Conservation (phyloP, 2,797 vertebrate species). For the Vultur gryphus region DNA sequence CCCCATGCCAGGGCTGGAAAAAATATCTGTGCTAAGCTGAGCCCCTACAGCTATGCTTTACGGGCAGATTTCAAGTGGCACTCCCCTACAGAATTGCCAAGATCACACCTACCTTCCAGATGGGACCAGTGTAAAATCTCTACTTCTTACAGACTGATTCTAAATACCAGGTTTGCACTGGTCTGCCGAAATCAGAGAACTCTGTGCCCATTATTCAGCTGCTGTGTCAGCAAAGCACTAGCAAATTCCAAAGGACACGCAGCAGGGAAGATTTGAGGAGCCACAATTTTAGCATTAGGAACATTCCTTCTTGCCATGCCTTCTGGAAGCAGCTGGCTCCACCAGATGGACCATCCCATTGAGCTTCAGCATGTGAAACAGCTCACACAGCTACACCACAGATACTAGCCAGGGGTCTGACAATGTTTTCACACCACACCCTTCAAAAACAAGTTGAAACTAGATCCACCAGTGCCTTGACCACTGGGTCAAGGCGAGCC, state of each 20-base stretch:
- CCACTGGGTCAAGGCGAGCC: background rate
- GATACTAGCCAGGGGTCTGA: background rate
- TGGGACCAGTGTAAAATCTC: background rate
- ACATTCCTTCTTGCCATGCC: background rate
- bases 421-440: background rate
- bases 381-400: background rate
- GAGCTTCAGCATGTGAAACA: background rate
- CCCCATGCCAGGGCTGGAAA: background rate
- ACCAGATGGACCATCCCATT: accelerated
- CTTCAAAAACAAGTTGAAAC: background rate
- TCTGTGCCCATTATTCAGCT: background rate
- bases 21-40: background rate
- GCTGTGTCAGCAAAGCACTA: background rate
- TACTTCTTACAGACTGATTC: background rate
- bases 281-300: background rate
- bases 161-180: background rate
- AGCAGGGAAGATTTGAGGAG: background rate
- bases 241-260: background rate
- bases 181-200: background rate
- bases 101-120: background rate
- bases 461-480: background rate
- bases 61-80: background rate
- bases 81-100: background rate
- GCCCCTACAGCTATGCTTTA: background rate
- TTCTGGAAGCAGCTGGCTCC: background rate